Percentiles rank a stretch among this genome's conserved stretches.
Evolutionary conservation across 2,113 vertebrate species (phyloP).

Genomic region (Vidua macroura): DNA sequence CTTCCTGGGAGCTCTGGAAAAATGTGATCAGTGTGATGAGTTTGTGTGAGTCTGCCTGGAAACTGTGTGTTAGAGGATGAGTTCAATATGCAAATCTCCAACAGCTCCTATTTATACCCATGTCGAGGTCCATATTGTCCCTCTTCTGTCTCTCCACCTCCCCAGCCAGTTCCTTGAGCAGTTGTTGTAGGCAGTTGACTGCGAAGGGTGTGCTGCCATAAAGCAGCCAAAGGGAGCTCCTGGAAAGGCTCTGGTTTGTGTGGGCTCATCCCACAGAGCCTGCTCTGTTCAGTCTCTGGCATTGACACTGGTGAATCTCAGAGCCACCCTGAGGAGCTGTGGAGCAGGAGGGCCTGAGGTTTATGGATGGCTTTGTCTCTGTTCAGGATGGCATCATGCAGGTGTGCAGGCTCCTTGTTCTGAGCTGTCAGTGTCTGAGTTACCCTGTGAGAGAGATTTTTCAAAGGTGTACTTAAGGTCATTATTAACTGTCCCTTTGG

Average conservation of each 20-base stretch:
- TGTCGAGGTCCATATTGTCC: not conserved
- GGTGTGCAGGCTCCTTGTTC: not conserved
- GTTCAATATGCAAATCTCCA: not conserved
- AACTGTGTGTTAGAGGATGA: not conserved
- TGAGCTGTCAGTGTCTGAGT: not conserved
- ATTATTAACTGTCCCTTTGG: not conserved
- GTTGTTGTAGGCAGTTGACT: not conserved
- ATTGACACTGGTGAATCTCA: accelerated
- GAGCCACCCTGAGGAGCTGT: not conserved
- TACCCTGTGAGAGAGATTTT: not conserved
- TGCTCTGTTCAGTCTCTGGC: not conserved
- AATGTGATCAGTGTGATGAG: not conserved
- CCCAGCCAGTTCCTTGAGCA: not conserved
- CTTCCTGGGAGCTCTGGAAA: not conserved
- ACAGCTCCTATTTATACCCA: not conserved
- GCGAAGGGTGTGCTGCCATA: accelerated
- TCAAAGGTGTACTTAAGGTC: not conserved
- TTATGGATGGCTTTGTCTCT: not conserved
- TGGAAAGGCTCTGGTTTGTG: not conserved
- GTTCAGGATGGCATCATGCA: not conserved
- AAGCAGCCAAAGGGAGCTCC: not conserved
- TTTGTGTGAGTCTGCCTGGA: conserved; percentile 34
- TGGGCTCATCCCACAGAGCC: not conserved
- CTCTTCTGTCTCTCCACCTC: not conserved
- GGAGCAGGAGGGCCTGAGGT: not conserved